A percentile compares a stretch with the other conserved stretches of the same genome.
These are phyloP conservation scores for Stichodactyla helianthus DNA, from an alignment of 64 coral and sea anemone species.

Conservation along the genomic window DNA sequence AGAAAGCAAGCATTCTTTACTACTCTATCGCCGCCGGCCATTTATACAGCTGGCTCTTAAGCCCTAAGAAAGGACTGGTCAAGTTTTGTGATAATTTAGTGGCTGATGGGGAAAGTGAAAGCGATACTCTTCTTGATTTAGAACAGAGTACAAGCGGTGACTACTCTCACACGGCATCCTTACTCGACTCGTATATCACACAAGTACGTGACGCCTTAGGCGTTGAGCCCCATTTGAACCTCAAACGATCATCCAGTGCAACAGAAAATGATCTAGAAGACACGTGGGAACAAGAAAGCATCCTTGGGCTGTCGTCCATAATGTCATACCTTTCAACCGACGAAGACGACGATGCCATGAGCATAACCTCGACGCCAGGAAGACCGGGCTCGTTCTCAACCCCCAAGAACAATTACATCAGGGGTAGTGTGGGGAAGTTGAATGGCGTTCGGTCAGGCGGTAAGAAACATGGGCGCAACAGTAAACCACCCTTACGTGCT, in stretches of 20 bases:
- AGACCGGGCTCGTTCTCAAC: slow-evolving; percentile 48
- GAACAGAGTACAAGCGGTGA: slow-evolving; percentile 58
- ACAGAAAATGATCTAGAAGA: slow-evolving; percentile 66
- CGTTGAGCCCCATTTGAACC: slow-evolving; percentile 83
- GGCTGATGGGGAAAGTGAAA: slow-evolving; percentile 62
- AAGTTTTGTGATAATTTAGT: slow-evolving; percentile 86
- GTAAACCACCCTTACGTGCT: slow-evolving; percentile 77
- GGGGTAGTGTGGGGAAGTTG: slow-evolving; percentile 61
- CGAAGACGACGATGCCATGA: slow-evolving; percentile 73
- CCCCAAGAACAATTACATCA: slow-evolving; percentile 38
- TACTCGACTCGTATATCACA: slow-evolving; percentile 77
- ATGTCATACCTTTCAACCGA: slow-evolving; percentile 72
- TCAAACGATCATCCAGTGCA: slow-evolving; percentile 40
- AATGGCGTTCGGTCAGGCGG: slow-evolving; percentile 72
- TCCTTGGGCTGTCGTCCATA: slow-evolving; percentile 42
- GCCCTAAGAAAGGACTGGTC: slow-evolving; percentile 64
- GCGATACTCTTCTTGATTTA: slow-evolving; percentile 51
- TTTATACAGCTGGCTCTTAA: slow-evolving; percentile 88
- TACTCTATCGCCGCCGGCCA: slow-evolving; percentile 89
- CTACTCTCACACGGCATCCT: slow-evolving; percentile 45
- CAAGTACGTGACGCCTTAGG: slow-evolving; percentile 79
- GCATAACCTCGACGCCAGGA: slow-evolving; percentile 56
- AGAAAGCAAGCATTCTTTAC: slow-evolving; percentile 74
- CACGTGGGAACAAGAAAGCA: slow-evolving; percentile 59
- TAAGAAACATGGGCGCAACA: slow-evolving; percentile 37